Evolutionary conservation across 1,140 invertebrate genomes (phyloP).

Genomic region (Atta colombica): DNA sequence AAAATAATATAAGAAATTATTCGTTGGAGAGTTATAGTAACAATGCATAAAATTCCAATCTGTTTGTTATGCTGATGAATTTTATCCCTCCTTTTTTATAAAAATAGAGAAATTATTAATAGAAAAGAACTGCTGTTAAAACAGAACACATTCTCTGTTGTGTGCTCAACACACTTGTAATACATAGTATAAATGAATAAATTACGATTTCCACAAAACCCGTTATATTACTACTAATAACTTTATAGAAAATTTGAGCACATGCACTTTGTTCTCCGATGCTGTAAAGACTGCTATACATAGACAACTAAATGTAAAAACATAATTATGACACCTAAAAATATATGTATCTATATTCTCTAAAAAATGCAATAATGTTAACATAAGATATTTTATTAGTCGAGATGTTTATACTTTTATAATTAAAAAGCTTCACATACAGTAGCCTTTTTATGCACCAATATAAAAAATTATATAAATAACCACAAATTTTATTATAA

Average conservation of each 20-base stretch:
- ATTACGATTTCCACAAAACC: constrained; percentile 53
- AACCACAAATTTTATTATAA: background rate
- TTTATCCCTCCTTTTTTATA: constrained; percentile 32
- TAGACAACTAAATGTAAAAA: background rate
- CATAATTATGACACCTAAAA: background rate
- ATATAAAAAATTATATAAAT: background rate
- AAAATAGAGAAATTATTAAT: constrained; percentile 49
- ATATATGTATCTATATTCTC: background rate
- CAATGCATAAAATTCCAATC: constrained; percentile 48
- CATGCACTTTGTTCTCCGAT: background rate
- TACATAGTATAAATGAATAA: constrained; percentile 63
- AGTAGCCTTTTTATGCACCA: background rate
- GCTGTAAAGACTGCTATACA: background rate
- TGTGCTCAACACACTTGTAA: constrained; percentile 62
- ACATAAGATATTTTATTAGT: background rate
- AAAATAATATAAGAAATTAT: constrained; percentile 43
- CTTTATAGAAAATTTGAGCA: background rate
- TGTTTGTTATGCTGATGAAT: constrained; percentile 19
- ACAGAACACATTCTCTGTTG: constrained; percentile 43
- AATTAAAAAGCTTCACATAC: background rate
- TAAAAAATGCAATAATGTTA: background rate
- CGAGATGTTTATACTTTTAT: background rate
- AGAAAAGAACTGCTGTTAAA: constrained; percentile 48
- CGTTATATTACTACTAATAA: constrained; percentile 7
- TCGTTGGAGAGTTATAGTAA: constrained; percentile 35